Evolutionary conservation across 2,797 vertebrate species (phyloP).

Genomic region (Protosalanx chinensis): DNA sequence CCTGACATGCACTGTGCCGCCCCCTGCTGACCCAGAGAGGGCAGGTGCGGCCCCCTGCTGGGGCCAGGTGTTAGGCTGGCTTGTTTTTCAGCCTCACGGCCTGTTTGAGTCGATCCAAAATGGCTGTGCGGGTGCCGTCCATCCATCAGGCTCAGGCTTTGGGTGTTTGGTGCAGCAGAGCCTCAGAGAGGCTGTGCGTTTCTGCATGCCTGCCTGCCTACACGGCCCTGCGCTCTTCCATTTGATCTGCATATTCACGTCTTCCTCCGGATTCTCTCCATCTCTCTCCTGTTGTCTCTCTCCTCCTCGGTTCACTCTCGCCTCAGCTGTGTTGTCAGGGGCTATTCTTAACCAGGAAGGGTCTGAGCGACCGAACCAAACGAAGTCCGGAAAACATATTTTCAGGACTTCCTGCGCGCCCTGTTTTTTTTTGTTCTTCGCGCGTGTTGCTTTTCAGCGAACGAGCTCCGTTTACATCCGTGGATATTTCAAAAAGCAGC

Average conservation of each 20-base stretch:
- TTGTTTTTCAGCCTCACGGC: neutral
- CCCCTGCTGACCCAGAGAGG: neutral
- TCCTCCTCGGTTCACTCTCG: constrained; percentile 58
- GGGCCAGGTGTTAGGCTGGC: neutral
- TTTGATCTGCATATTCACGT: constrained; percentile 2
- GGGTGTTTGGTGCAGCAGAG: constrained; percentile 2
- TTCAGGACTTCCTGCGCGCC: neutral
- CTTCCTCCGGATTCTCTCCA: neutral
- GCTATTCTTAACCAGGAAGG: neutral
- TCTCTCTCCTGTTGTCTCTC: constrained; percentile 45
- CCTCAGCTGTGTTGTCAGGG: constrained; percentile 46
- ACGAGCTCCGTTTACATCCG: constrained; percentile 25
- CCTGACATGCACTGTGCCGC: neutral
- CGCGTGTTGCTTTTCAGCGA: neutral
- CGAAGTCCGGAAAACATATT: constrained; percentile 25
- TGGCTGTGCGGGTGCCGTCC: constrained; percentile 1
- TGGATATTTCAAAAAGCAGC: constrained; percentile 46
- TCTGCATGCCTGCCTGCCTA: neutral
- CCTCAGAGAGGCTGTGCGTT: neutral
- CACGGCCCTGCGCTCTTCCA: neutral
- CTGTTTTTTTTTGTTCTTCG: neutral
- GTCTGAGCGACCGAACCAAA: neutral
- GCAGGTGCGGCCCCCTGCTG: neutral
- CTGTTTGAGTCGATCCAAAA: constrained; percentile 3
- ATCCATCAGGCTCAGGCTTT: neutral